Evolutionary conservation across 2,888 invertebrate genomes (phyloP), one percentile per base, ranked within the genome.

Genomic region (Platycheirus rosarum): DNA sequence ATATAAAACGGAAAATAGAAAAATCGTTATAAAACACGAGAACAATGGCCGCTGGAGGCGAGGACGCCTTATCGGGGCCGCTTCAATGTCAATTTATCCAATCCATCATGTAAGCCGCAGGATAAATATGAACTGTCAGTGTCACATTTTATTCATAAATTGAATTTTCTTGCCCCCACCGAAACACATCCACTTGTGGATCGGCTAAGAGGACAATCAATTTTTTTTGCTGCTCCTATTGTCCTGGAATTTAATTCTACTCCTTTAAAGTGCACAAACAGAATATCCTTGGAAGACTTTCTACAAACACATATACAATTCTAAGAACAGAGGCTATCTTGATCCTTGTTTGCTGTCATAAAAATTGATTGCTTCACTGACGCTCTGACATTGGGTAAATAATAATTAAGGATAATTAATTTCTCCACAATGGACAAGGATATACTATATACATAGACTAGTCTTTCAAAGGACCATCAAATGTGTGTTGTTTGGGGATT

Each of bases 351-450:
- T 80, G 70, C 46, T 66, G 53, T 57, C 70, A 71, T 76, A 70
- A 80, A 80, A 80, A 76, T 76, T 80, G 76, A 76, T 80, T 70
- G 75, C 79, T 65, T 75, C 65, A 65, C 70, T 70, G 70, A 66
- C 80, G 66, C 76, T 53, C 42, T 76, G 77, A 78, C 73, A 60
- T 49, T 71, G 76, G 80, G 70, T 66, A 80, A 80, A 80, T 71
- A 80, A 76, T 80, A 80, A 80, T 80, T 80, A 80, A 80, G 76
- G 80, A 80, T 80, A 80, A 80, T 80, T 80, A 80, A 80, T 80
- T 76, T 80, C 80, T 71, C 70, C 26, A 62, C 73, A 66, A 60
- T 71, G 71, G 29, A 68, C 73, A 73, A n/a, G n/a, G n/a, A n/a
- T n/a, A n/a, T n/a, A n/a, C n/a, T n/a, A n/a, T n/a, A n/a, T 51